phyloP scores from a whole-genome alignment of 1,140 invertebrate species.

The Drosophila grimshawi region DNA sequence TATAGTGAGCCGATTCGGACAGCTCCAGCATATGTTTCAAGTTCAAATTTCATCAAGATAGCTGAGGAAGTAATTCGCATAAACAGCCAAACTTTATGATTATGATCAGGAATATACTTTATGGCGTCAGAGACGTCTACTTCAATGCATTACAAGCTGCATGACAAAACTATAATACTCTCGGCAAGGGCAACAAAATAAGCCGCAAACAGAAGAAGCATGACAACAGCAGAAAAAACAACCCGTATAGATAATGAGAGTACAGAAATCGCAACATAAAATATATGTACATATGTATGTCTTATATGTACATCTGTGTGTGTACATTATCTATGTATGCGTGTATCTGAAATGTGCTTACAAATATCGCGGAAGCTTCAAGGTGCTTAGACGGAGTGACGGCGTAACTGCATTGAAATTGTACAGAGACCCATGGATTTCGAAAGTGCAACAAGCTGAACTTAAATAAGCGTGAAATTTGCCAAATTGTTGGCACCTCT shows the following conservation, averaged over 20 bases:
- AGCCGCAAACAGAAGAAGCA: slow-evolving; percentile 21
- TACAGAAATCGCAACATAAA: slow-evolving; percentile 39
- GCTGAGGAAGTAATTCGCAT: too few species aligned
- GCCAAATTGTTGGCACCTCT: slow-evolving; percentile 25
- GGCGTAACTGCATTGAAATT: slow-evolving; percentile 44
- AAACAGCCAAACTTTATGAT: too few species aligned
- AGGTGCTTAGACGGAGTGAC: slow-evolving; percentile 6
- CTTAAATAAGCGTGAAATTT: slow-evolving; percentile 71
- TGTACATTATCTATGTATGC: neutral
- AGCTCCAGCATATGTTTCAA: too few species aligned
- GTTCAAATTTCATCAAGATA: too few species aligned
- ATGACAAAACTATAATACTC: too few species aligned
- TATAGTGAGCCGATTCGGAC: too few species aligned
- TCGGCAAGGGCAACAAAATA: slow-evolving; percentile 3
- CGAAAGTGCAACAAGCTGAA: slow-evolving; percentile 38
- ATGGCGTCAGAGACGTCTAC: too few species aligned
- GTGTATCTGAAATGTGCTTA: neutral
- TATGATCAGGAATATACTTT: too few species aligned
- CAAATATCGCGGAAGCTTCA: slow-evolving; percentile 17
- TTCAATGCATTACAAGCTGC: too few species aligned
- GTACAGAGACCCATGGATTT: slow-evolving; percentile 35
- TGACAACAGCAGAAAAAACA: slow-evolving; percentile 14
- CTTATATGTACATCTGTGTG: neutral
- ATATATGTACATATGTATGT: slow-evolving; percentile 8
- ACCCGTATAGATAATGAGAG: slow-evolving; percentile 59